Evolutionary conservation across 2,797 vertebrate species (phyloP), one percentile per base, ranked within the genome.

Genomic region (Pachyuromys duprasi): DNA sequence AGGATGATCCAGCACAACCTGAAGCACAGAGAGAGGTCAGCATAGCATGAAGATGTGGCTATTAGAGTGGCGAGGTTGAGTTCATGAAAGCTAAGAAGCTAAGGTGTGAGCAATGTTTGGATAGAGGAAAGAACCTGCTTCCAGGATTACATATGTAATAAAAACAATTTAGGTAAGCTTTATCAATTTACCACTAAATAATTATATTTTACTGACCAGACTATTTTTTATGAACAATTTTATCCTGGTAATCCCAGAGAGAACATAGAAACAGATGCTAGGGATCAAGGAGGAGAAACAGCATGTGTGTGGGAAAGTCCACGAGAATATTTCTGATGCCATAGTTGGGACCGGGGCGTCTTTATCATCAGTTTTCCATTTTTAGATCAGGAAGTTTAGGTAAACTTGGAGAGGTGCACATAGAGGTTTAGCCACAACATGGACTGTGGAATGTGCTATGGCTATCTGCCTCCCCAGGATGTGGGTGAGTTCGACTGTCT

Each of bases 181-280:
- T 94, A 76, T 88, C 79, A 69, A 3, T 33, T 69, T 31, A 55
- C 15, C 28, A 75, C 49, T 88, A 65, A 39, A 55, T 62, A 72
- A 45, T 92, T 86, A 31, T 45, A 81, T 86, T 90, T 93, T 63
- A 86, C 78, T 8, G 39, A 88, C 86, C 55, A 92, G 88, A 26
- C n/a, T 1, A 60, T 45, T 49, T 90, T 33, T 91, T 78, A 15
- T 26, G 57, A 72, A 33, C 3, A 63, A 2, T 69, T 55, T 92
- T 90, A 79, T 20, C 31, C 22, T 72, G 33, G 31, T 3, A 39
- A 45, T 87, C 31, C 49, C 79, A 90, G 62, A 63, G 22, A 84
- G 24, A 78, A 63, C 28, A 55, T 49, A 36, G 31, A 62, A 69
- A 12, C 81, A 42, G 53, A 26, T 24, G 12, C 36, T 28, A 22